Percentiles rank a stretch among this genome's conserved stretches.
These are phyloP conservation scores for Nudaria mundana DNA, from an alignment of 2,888 invertebrate genomes.

Conservation along the genomic window DNA sequence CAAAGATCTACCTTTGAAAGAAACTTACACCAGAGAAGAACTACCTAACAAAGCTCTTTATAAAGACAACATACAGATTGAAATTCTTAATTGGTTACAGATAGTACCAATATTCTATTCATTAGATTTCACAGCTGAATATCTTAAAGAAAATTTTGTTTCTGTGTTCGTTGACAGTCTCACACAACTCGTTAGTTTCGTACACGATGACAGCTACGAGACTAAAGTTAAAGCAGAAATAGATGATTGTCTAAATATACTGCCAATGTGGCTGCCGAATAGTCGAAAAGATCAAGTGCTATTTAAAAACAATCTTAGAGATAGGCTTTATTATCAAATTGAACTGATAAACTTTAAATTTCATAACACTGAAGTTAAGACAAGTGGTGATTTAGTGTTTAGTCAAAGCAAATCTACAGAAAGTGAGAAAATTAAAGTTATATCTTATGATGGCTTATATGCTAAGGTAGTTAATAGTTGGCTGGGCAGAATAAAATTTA, in stretches of 20 bases:
- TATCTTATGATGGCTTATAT: not conserved
- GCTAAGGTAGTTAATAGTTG: slow-evolving; percentile 19
- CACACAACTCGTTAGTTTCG: slow-evolving; percentile 18
- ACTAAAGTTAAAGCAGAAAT: slow-evolving; percentile 34
- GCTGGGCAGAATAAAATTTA: slow-evolving; percentile 15
- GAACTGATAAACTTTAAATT: slow-evolving; percentile 28
- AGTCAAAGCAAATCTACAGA: not conserved
- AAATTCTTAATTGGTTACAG: slow-evolving; percentile 41
- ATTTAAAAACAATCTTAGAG: slow-evolving; percentile 33
- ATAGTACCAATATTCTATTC: slow-evolving; percentile 39
- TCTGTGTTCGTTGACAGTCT: slow-evolving; percentile 43
- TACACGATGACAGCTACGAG: slow-evolving; percentile 25
- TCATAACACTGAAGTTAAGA: slow-evolving; percentile 2
- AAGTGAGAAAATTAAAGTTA: not conserved
- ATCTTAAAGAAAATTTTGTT: slow-evolving; percentile 35
- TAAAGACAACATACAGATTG: slow-evolving; percentile 32
- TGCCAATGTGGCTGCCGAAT: slow-evolving; percentile 44
- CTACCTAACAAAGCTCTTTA: slow-evolving; percentile 26
- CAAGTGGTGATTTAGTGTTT: not conserved
- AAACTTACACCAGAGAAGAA: slow-evolving; percentile 8
- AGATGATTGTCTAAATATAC: slow-evolving; percentile 35
- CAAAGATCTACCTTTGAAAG: not conserved
- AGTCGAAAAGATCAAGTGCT: slow-evolving; percentile 24
- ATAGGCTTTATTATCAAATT: slow-evolving; percentile 40
- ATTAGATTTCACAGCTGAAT: slow-evolving; percentile 23